Evolutionary conservation across 2,888 invertebrate genomes (phyloP).

Genomic region (Pristionchus arcanus): DNA sequence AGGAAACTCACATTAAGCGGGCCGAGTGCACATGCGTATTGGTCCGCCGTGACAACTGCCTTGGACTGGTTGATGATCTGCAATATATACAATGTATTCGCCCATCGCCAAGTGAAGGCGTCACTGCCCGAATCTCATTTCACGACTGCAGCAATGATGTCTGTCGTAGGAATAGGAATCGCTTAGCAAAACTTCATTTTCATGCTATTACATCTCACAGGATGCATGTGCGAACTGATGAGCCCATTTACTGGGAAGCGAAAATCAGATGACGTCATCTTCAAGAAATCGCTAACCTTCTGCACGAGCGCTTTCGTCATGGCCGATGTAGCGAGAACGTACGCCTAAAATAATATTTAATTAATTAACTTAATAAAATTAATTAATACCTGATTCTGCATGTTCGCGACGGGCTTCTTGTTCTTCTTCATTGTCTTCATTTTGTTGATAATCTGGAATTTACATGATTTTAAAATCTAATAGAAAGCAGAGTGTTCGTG

Average conservation of each 20-base stretch:
- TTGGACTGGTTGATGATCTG: constrained; percentile 27
- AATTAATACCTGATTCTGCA: neutral
- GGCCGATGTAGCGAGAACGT: neutral
- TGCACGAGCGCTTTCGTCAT: constrained; percentile 19
- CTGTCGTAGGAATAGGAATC: too few species aligned
- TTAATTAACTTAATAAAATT: neutral
- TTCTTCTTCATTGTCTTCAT: constrained; percentile 43
- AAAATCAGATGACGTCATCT: neutral
- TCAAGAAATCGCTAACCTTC: neutral
- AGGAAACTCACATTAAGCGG: neutral
- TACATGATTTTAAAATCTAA: neutral
- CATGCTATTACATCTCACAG: too few species aligned
- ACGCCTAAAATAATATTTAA: neutral
- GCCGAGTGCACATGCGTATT: neutral
- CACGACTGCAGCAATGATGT: too few species aligned
- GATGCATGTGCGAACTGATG: too few species aligned
- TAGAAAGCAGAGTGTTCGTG: too few species aligned
- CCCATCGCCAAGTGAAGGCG: too few species aligned
- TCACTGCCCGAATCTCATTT: too few species aligned
- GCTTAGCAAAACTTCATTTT: too few species aligned
- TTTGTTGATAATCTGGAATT: constrained; percentile 17
- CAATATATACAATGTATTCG: neutral
- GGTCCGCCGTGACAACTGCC: neutral
- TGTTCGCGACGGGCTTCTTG: neutral
- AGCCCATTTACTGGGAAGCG: too few species aligned